Evolutionary conservation across 2,888 invertebrate genomes (phyloP).

Genomic region (Andrena camellia): DNA sequence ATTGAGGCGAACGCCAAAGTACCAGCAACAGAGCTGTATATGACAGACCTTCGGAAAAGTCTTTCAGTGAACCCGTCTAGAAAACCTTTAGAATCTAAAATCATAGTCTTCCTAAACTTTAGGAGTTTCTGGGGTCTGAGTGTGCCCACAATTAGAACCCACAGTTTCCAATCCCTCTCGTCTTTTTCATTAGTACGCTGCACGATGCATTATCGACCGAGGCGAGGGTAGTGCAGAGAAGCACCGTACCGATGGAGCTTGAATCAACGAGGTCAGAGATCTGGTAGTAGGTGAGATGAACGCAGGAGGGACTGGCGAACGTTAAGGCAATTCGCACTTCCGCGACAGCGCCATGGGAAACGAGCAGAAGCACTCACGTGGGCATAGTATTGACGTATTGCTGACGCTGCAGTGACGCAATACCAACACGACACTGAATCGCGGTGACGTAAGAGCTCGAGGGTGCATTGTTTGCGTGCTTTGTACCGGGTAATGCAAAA

Average conservation of each 20-base stretch:
- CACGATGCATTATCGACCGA: conserved; percentile 47
- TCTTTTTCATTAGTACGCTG: background rate
- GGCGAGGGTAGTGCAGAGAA: conserved; percentile 56
- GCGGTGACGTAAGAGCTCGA: conserved; percentile 29
- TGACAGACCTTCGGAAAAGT: too few relatives aligned
- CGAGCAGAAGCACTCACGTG: background rate
- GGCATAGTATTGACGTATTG: conserved; percentile 34
- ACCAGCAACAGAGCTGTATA: too few relatives aligned
- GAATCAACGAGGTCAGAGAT: conserved; percentile 11
- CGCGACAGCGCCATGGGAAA: conserved; percentile 20
- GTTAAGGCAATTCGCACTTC: conserved; percentile 15
- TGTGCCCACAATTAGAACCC: background rate
- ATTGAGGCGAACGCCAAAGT: too few relatives aligned
- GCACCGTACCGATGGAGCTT: conserved; percentile 50
- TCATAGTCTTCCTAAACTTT: background rate
- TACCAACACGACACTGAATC: conserved; percentile 12
- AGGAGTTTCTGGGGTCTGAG: background rate
- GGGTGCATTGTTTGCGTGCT: background rate
- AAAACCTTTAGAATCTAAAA: too few relatives aligned
- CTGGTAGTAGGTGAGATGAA: conserved; percentile 44
- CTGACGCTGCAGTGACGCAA: conserved; percentile 40
- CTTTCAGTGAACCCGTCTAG: too few relatives aligned
- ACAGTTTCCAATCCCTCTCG: background rate
- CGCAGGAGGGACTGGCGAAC: conserved; percentile 37
- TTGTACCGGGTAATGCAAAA: background rate